A percentile compares a stretch with the other conserved stretches of the same genome.
These are phyloP conservation scores for Drosophila mercatorum DNA, from an alignment of 2,888 invertebrate species.

Conservation along the genomic window DNA sequence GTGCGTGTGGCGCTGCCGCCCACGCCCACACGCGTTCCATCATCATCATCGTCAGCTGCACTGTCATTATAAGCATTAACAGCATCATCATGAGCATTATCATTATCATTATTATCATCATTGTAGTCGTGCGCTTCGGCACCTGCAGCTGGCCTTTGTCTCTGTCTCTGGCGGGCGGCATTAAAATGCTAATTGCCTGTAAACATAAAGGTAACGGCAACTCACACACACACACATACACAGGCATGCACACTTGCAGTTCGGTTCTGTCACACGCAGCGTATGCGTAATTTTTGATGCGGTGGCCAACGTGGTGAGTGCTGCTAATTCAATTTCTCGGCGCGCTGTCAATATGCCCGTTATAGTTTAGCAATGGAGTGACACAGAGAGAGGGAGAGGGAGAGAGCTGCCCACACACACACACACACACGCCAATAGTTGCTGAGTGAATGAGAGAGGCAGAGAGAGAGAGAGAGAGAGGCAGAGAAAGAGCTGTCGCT, in stretches of 20 bases:
- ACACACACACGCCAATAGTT: constrained; percentile 47
- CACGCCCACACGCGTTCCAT: constrained; percentile 17
- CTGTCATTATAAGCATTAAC: constrained; percentile 14
- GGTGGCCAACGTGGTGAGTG: constrained; percentile 53
- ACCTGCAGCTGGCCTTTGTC: constrained; percentile 71
- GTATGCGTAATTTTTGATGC: constrained; percentile 68
- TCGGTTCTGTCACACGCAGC: constrained; percentile 45
- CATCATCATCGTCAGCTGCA: constrained; percentile 18
- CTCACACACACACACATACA: constrained; percentile 19
- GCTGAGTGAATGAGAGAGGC: constrained; percentile 1
- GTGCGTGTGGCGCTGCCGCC: constrained; percentile 59
- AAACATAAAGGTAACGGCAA: constrained; percentile 73
- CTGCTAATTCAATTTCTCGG: constrained; percentile 68
- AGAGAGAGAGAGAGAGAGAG: background rate
- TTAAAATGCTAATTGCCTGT: constrained; percentile 77
- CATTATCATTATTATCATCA: constrained; percentile 38
- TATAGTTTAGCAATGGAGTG: constrained; percentile 42
- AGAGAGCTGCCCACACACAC: constrained; percentile 1
- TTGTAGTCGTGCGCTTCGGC: constrained; percentile 52
- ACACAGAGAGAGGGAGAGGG: background rate
- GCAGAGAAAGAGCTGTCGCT: constrained; percentile 45
- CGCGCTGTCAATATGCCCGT: constrained; percentile 63
- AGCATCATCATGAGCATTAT: constrained; percentile 18
- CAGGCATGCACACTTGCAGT: constrained; percentile 21
- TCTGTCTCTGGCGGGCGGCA: constrained; percentile 57